Evolutionary conservation across 2,888 invertebrate genomes (phyloP), one percentile per base, ranked within the genome.

Genomic region (Papilio demoleus): DNA sequence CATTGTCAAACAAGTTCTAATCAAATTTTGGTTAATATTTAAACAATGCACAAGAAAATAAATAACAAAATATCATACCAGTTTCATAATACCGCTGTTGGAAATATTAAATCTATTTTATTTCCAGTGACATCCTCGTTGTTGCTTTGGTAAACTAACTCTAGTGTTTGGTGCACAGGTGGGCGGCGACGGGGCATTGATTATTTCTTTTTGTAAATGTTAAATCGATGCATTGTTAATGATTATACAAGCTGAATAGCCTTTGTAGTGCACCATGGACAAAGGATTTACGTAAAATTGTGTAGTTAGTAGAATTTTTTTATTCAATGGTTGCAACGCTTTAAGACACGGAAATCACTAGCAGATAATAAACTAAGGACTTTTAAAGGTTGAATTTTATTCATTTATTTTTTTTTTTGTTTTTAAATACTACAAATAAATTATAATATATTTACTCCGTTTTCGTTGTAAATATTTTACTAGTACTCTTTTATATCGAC

Each of bases 21-120:
- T n/a, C n/a, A n/a, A n/a, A n/a, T n/a, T n/a, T n/a, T n/a, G n/a
- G n/a, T n/a, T n/a, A n/a, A n/a, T n/a, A n/a, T n/a, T n/a, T n/a
- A n/a, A n/a, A n/a, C n/a, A n/a, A n/a, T n/a, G n/a, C n/a, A n/a
- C 8, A 19, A 19, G 17, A 8, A 47, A 8, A 22, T 11, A 27
- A 36, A 58, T n/a, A 58, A 58, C 11, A 17, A 61, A 38, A 38
- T 53, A 56, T 36, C 67, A 45, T 56, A 68, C 67, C 67, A 68
- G 63, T 63, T 24, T 62, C 67, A 68, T 68, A 63, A 68, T 68
- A 68, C 6, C 31, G 62, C 40, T 42, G 53, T 56, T 45, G n/a
- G 31, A 45, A 24, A 45, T 53, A 56, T n/a, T 42, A 0, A 62
- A 36, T 62, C 45, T 68, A 68, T 63, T 62, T 67, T 45, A 12